phyloP scores from a whole-genome alignment of 2,888 invertebrate genomes.

The Stomorhina lunata region DNA sequence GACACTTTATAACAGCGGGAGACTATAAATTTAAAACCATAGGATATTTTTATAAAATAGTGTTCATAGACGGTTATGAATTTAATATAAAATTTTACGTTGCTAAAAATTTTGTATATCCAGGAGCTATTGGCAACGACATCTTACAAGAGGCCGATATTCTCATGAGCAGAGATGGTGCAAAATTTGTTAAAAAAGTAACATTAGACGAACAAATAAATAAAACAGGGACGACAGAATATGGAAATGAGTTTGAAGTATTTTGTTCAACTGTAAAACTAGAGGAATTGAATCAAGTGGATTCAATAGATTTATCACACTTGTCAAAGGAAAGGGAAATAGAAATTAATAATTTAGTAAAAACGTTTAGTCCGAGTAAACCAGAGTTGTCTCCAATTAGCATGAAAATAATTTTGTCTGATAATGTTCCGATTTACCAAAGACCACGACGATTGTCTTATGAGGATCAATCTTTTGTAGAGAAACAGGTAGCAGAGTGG shows the following conservation, averaged over 20 bases:
- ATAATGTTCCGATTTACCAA: constrained; percentile 56
- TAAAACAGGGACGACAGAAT: background rate
- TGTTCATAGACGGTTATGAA: background rate
- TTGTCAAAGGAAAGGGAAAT: background rate
- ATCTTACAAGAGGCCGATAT: background rate
- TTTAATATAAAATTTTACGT: constrained; percentile 1
- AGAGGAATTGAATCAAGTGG: background rate
- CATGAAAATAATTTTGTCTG: constrained; percentile 51
- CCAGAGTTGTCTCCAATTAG: constrained; percentile 37
- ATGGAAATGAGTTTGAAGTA: background rate
- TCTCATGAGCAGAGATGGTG: background rate
- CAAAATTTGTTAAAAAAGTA: background rate
- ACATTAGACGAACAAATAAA: background rate
- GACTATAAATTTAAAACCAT: no score
- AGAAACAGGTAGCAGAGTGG: constrained; percentile 72
- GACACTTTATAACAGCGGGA: no score
- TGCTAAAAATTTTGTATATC: background rate
- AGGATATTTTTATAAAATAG: no score
- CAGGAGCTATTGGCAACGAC: background rate
- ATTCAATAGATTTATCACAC: background rate
- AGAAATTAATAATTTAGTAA: background rate
- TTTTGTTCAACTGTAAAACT: background rate
- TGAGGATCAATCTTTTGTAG: constrained; percentile 61
- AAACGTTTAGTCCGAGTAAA: background rate
- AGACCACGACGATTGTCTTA: constrained; percentile 48